Base-by-base conservation (phyloP, 30 jellyfish, hydroid and myxozoan genomes). In the Aurelia sp. region DNA sequence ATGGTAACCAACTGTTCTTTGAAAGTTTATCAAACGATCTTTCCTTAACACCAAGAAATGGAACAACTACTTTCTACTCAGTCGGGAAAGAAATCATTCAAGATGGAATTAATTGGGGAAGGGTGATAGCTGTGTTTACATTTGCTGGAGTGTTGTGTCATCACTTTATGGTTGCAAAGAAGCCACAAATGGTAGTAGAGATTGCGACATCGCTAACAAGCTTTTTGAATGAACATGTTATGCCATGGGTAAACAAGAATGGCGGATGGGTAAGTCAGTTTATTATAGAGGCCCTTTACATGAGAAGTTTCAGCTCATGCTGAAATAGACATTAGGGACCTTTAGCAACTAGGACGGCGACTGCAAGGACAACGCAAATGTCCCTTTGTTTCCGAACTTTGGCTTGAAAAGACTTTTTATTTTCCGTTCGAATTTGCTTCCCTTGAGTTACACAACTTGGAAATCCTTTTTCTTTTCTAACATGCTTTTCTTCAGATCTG, bases 61-160 rank as follows among this genome's bases (percentile, higher is more conserved):
- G 80, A 5, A 78, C 79, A 53, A 17, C 91, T 1, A 78, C 88
- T 13, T 90, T 90, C 58, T n/a, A 72, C 44, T 22, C 86, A 18
- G 78, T 90, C 19, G 74, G 82, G 4, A 66, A 74, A 33, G 97
- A 90, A 73, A 90, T 80, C 4, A 63, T 90, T 20, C 74, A 64
- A 19, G 91, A 84, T 82, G 91, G 91, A 63, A 76, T 81, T n/a
- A 90, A 90, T 68, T 83, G 97, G 95, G 97, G 97, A 7, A 82
- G 97, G 47, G 62, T 90, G 7, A 60, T 90, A 27, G 78, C 95
- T 23, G 35, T 83, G 37, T 82, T 82, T 76, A 78, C 95, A 21
- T 73, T 90, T 30, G 77, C 95, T 67, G 97, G 97, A n/a, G 82
- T 71, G 17, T 31, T 90, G 55, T 73, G 88, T 62, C 80, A 72